phyloP scores from a whole-genome alignment of 2,797 vertebrate genomes.

The Bradypus variegatus region DNA sequence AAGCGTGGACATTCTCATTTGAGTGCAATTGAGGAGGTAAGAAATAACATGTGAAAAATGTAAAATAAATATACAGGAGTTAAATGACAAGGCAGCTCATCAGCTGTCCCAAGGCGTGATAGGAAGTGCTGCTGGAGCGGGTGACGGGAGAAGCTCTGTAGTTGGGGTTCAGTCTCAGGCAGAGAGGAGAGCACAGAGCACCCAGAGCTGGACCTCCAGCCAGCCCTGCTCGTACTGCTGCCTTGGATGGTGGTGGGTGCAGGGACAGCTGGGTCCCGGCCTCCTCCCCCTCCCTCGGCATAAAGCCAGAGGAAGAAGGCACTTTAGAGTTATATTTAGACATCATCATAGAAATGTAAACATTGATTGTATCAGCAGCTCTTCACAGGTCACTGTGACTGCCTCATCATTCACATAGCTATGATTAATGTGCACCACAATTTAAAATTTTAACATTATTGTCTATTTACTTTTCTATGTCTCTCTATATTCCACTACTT shows the following conservation, averaged over 20 bases:
- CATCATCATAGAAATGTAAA: not conserved
- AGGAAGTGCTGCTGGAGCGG: not conserved
- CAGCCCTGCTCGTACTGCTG: not conserved
- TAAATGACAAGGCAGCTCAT: not conserved
- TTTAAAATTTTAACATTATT: not conserved
- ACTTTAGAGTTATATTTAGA: slow-evolving; percentile 14
- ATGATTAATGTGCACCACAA: not conserved
- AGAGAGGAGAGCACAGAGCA: not conserved
- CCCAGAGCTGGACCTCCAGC: not conserved
- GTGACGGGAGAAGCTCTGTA: no score
- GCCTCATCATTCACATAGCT: not conserved
- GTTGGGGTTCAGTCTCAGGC: no score
- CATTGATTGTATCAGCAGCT: slow-evolving; percentile 2
- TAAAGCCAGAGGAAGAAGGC: not conserved
- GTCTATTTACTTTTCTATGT: not conserved
- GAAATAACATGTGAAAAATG: not conserved
- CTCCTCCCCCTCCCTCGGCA: not conserved
- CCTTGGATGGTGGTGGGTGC: not conserved
- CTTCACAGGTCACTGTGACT: not conserved
- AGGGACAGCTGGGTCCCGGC: not conserved
- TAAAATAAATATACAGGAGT: not conserved
- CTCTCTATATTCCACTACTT: not conserved
- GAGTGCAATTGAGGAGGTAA: not conserved
- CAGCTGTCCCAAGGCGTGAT: not conserved
- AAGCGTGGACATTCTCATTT: not conserved